Percentiles rank a stretch among this genome's conserved stretches.
Conservation (phyloP, 2,797 vertebrate genomes). For the Nothura maculosa region DNA sequence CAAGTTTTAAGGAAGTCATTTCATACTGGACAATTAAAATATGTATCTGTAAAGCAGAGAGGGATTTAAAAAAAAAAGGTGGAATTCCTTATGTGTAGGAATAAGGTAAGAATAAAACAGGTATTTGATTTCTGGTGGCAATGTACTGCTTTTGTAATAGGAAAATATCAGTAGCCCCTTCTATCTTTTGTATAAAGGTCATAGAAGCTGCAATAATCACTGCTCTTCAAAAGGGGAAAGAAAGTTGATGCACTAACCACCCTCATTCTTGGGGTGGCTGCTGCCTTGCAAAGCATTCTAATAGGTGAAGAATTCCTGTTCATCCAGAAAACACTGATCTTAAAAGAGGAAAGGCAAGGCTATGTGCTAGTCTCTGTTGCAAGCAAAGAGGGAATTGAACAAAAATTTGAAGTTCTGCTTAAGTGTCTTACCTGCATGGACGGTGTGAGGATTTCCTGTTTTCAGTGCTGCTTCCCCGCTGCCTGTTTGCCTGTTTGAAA, state of each 20-base stretch:
- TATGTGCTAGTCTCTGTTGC: background rate
- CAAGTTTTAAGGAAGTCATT: background rate
- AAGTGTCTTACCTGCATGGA: too few relatives aligned
- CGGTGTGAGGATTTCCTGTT: too few relatives aligned
- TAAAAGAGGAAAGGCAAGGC: background rate
- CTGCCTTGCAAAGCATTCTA: background rate
- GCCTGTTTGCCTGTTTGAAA: background rate
- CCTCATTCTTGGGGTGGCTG: background rate
- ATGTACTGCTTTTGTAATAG: background rate
- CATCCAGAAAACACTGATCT: background rate
- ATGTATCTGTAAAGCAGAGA: background rate
- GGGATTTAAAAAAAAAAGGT: background rate
- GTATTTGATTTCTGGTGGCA: background rate
- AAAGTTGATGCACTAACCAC: background rate
- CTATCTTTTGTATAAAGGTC: background rate
- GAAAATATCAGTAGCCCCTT: background rate
- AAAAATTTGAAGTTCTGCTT: background rate
- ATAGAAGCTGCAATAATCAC: background rate
- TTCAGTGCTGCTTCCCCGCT: too few relatives aligned
- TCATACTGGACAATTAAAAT: background rate
- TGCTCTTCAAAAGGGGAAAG: background rate
- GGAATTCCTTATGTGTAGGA: background rate
- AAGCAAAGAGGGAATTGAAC: background rate
- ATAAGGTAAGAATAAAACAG: background rate
- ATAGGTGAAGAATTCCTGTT: background rate